Evolutionary conservation across 2,113 vertebrate genomes (phyloP), one percentile per base, ranked within the genome.

Genomic region (Patagioenas fasciata): DNA sequence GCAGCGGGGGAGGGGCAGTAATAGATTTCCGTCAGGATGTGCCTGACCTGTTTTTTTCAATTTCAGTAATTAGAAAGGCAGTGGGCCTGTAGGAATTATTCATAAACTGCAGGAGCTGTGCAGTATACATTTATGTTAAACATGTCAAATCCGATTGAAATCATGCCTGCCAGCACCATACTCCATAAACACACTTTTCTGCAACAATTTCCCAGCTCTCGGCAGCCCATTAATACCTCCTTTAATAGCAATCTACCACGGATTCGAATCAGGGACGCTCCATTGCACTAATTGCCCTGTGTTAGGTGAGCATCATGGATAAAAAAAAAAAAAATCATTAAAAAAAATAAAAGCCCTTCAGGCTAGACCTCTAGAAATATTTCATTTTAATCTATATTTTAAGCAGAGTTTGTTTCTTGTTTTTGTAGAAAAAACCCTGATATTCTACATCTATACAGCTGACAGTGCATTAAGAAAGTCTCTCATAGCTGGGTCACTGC

Each of bases 61-160:
- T 95, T 97, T 97, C 95, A 88, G 97, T 98, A 97, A 98, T 98
- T 98, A 98, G 96, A 98, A 98, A 98, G 97, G 96, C 96, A 95
- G 95, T 94, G 93, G 93, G 95, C 96, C 97, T 96, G 96, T 79
- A 97, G 98, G 97, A 98, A 98, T 98, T 98, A 98, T 98, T 98
- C 98, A 98, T 98, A 98, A 95, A 95, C 93, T 91, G 97, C 95
- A 97, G 97, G 96, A 97, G 96, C 96, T 79, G 47, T 93, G 90
- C 96, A 94, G 97, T 97, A 98, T 98, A 98, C 97, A 98, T 98
- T 98, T 98, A 98, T 98, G 98, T 98, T 98, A 98, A 98, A 99
- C 97, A 98, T 97, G 98, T 98, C 98, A 98, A 97, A 98, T 97
- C 97, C 97, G 93, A 98, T 96, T 98, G 98, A 97, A 98, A 97